phyloP scores from a whole-genome alignment of 2,888 invertebrate species.

The Harpagoxenus sublaevis region DNA sequence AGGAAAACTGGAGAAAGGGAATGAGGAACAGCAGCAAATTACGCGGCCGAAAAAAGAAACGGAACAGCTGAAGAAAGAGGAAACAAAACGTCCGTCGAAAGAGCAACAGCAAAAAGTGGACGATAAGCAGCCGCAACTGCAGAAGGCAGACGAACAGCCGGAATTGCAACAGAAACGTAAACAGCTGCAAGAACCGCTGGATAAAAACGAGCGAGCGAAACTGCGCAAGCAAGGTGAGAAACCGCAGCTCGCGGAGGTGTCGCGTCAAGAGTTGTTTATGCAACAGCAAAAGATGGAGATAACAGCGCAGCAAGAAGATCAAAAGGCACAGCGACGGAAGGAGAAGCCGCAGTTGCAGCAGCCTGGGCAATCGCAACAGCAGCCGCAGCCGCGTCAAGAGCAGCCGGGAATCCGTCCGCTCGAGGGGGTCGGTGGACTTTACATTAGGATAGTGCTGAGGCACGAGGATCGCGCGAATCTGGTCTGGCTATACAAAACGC shows the following conservation, averaged over 20 bases:
- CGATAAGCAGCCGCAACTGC: not conserved
- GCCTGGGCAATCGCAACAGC: not conserved
- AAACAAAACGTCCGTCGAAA: not conserved
- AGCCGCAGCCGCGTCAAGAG: conserved; percentile 2
- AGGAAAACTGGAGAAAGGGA: conserved; percentile 21
- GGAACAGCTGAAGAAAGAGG: conserved; percentile 53
- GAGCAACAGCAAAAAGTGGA: conserved; percentile 25
- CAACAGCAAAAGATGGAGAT: conserved; percentile 53
- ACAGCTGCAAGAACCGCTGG: conserved; percentile 6
- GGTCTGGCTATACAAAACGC: conserved; percentile 85
- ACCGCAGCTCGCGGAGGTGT: conserved; percentile 33
- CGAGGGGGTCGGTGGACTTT: conserved; percentile 78
- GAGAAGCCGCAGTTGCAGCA: conserved; percentile 3
- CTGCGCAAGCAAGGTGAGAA: conserved; percentile 40
- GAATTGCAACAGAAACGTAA: conserved; percentile 44
- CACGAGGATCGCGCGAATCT: conserved; percentile 82
- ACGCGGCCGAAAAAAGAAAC: not conserved
- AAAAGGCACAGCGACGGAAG: not conserved
- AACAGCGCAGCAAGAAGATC: conserved; percentile 11
- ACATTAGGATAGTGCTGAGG: conserved; percentile 83
- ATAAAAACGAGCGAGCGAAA: conserved; percentile 43
- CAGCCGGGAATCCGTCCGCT: conserved; percentile 56
- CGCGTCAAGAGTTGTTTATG: conserved; percentile 18
- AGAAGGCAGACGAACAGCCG: conserved; percentile 37
- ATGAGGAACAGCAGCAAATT: conserved; percentile 44